Evolutionary conservation across 2,888 invertebrate genomes (phyloP).

Genomic region (Physocephala rufipes): DNA sequence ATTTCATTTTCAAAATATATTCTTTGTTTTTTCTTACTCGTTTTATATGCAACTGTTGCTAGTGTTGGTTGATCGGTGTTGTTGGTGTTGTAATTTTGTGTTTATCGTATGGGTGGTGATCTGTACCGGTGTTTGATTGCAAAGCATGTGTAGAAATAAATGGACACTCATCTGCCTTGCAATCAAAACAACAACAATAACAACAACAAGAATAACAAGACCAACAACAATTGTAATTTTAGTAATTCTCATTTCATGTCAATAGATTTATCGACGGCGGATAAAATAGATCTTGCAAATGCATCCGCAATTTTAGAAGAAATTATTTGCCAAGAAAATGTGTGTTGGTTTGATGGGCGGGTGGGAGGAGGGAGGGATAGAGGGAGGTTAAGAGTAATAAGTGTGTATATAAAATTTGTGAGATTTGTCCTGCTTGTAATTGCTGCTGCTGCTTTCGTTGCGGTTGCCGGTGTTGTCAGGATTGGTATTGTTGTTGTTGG

Average conservation of each 20-base stretch:
- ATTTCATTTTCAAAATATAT: conserved; percentile 14
- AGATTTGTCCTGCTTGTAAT: background rate
- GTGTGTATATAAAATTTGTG: no score
- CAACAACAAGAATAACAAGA: conserved; percentile 10
- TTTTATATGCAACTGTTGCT: conserved; percentile 25
- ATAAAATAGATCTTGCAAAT: conserved; percentile 21
- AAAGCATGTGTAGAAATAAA: background rate
- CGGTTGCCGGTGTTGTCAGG: background rate
- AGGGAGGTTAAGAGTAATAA: no score
- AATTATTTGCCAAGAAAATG: background rate
- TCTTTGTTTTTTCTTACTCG: conserved; percentile 18
- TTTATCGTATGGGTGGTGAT: conserved; percentile 1
- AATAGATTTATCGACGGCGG: conserved; percentile 31
- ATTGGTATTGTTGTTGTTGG: conserved; percentile 25
- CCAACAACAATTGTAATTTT: conserved; percentile 23
- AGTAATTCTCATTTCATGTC: conserved; percentile 34
- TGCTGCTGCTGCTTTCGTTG: background rate
- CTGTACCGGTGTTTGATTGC: background rate
- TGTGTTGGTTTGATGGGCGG: background rate
- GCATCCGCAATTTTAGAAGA: conserved; percentile 32
- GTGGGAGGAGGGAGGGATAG: no score
- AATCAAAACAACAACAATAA: background rate
- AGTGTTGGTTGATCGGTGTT: conserved; percentile 13
- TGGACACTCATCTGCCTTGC: background rate
- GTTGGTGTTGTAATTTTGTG: no score